Evolutionary conservation across 2,113 vertebrate genomes (phyloP), one percentile per base, ranked within the genome.

Genomic region (Marmota monax): DNA sequence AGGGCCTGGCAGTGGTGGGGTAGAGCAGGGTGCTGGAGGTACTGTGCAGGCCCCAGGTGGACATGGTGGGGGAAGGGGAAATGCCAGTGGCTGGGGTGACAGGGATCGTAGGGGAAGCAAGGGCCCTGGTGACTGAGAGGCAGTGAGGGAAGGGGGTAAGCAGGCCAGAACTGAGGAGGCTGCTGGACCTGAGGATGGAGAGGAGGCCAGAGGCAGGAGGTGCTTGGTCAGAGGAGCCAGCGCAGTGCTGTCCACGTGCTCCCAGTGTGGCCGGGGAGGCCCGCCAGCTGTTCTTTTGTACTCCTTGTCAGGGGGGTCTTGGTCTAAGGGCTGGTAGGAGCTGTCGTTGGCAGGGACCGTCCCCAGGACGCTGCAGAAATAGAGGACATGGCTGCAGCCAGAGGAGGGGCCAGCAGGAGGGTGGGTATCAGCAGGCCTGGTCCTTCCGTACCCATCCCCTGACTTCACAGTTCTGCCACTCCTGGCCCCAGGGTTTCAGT

Each of bases 161-260:
- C 7, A 34, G 79, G 34, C 7, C 39, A 82, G 58, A 72, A 18
- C n/a, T 9, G 84, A 88, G 25, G 72, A 51, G 42, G 20, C 7
- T 0, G 0, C 65, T 0, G 5, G 45, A 8, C 12, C 32, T 37
- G 32, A 67, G 20, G 65, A 73, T 3, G 5, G 2, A 25, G 18
- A 22, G 3, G 78, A 92, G 63, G 65, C 53, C 61, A 48, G 79
- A 85, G 53, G n/a, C 9, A 6, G 18, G 22, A 4, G 12, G 20
- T 5, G 1, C 23, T 53, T 2, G 2, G 39, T 63, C n/a, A 20
- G 79, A 70, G 69, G 63, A 83, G 34, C 42, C 23, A 27, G 29
- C 6, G 77, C 61, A 18, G 25, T 8, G 18, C 17, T 51, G 34
- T 70, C 61, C 7, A 23, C 27, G 34, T 2, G 48, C 27, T 37